These are phyloP conservation scores for Hippocampus mohnikei DNA, from an alignment of 2,113 vertebrate species.

Conservation along the genomic window DNA sequence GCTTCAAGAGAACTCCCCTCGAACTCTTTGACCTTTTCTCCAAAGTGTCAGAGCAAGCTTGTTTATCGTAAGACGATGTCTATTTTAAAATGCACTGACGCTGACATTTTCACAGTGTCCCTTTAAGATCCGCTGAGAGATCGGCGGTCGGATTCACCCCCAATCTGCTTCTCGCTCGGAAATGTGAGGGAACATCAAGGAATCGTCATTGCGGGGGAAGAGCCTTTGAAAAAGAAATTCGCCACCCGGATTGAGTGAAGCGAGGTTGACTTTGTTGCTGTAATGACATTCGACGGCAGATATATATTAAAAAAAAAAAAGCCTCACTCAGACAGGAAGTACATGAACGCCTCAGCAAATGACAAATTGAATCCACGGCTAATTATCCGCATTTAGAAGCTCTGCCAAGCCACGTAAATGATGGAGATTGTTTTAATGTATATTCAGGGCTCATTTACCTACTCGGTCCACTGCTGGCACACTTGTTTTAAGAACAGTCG, in stretches of 20 bases:
- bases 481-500: neutral
- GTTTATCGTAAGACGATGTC: conserved; percentile 37
- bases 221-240: conserved; percentile 7
- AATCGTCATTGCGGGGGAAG: conserved; percentile 14
- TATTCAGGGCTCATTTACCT: neutral
- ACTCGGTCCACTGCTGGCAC: neutral
- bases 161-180: conserved; percentile 47
- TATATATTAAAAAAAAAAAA: neutral
- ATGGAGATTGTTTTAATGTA: neutral
- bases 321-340: conserved; percentile 21
- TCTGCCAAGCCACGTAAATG: neutral
- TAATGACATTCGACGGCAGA: conserved; percentile 9
- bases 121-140: conserved; percentile 40
- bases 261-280: conserved; percentile 8
- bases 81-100: conserved; percentile 58
- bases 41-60: conserved; percentile 23
- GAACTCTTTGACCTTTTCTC: conserved; percentile 17
- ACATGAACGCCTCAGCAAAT: conserved; percentile 16
- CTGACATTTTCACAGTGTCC: conserved; percentile 55
- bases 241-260: neutral
- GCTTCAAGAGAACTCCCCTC: neutral
- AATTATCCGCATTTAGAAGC: neutral
- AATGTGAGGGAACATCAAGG: conserved; percentile 49
- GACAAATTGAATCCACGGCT: neutral
- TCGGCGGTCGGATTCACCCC: conserved; percentile 37